Percentiles rank a stretch among this genome's conserved stretches.
phyloP scores from a whole-genome alignment of 2,888 invertebrate species.

The Cynaeus angustus region DNA sequence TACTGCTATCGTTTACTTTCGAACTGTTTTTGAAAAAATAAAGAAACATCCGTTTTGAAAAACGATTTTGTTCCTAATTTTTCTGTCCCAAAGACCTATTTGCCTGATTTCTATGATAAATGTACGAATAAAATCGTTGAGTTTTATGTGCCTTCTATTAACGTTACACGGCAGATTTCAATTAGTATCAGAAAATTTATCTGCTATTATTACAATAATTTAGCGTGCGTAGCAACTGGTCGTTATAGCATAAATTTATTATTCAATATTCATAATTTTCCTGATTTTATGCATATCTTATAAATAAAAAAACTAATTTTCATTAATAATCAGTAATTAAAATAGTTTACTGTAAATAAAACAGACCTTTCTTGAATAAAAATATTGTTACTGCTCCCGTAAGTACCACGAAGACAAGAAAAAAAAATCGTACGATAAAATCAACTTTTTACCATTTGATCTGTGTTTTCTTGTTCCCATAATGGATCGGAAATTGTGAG shows the following conservation, averaged over 20 bases:
- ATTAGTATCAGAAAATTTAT: conserved; percentile 31
- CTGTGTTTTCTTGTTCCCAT: conserved; percentile 22
- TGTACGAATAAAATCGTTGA: not conserved
- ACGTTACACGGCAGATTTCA: conserved; percentile 8
- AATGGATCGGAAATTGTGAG: conserved; percentile 31
- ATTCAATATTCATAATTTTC: conserved; percentile 36
- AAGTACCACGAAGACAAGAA: conserved; percentile 15
- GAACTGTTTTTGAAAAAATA: no score
- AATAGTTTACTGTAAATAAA: conserved; percentile 26
- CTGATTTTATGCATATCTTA: conserved; percentile 31
- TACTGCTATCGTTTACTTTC: no score
- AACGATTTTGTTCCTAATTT: no score
- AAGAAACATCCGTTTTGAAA: no score
- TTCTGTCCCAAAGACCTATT: no score
- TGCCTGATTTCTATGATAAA: no score
- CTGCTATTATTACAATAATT: conserved; percentile 20
- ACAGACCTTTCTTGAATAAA: conserved; percentile 32
- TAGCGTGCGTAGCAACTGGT: conserved; percentile 16
- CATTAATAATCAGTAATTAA: conserved; percentile 32
- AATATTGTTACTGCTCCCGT: conserved; percentile 24
- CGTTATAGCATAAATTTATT: conserved; percentile 32
- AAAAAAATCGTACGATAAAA: conserved; percentile 20
- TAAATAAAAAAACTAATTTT: conserved; percentile 24
- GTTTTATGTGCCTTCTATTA: conserved; percentile 4
- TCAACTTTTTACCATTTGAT: conserved; percentile 21